Evolutionary conservation across 2,113 vertebrate genomes (phyloP).

Genomic region (Chinchilla lanigera): DNA sequence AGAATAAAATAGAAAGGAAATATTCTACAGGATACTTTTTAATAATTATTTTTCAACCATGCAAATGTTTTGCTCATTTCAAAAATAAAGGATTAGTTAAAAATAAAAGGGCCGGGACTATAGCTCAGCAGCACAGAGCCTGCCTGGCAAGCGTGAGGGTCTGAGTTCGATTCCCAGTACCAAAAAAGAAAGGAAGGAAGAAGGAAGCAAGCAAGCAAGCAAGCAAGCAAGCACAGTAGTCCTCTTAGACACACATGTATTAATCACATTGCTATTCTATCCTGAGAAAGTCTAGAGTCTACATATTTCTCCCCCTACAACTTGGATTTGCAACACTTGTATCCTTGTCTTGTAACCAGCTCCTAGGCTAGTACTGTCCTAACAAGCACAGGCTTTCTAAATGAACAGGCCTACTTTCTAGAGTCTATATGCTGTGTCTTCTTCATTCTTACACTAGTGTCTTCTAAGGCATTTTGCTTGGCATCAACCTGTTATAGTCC

Average conservation of each 20-base stretch:
- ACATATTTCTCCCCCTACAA: constrained; percentile 24
- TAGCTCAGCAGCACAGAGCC: no score
- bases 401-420: neutral
- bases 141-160: no score
- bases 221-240: no score
- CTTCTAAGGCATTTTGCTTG: neutral
- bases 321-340: neutral
- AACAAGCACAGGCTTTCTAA: constrained; percentile 29
- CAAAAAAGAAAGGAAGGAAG: no score
- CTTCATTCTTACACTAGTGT: neutral
- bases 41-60: constrained; percentile 35
- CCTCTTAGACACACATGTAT: constrained; percentile 39
- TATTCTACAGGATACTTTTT: neutral
- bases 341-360: constrained; percentile 9
- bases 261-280: constrained; percentile 36
- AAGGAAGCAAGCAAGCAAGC: no score
- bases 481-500: neutral
- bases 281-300: constrained; percentile 28
- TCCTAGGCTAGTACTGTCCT: neutral
- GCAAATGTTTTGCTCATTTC: constrained; percentile 13
- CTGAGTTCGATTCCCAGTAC: no score
- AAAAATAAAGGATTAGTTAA: constrained; percentile 43
- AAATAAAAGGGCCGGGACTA: neutral
- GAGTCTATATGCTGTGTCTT: neutral
- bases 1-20: neutral